Evolutionary conservation across 2,888 invertebrate species (phyloP).

Genomic region (Podotricha telesiphe): DNA sequence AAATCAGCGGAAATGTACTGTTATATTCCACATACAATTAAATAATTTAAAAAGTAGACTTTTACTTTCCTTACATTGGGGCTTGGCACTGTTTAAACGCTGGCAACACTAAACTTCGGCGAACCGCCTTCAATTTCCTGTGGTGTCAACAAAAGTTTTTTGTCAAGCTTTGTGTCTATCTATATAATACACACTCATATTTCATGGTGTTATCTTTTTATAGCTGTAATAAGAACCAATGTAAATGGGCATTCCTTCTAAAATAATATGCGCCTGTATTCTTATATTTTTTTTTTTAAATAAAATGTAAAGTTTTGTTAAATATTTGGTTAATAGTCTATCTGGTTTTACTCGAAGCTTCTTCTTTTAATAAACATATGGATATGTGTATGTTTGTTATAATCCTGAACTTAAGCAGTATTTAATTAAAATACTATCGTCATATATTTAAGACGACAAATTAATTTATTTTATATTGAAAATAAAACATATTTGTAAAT

Average conservation of each 20-base stretch:
- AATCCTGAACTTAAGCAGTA: too few species aligned
- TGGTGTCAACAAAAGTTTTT: conserved; percentile 53
- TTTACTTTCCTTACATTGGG: not conserved
- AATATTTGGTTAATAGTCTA: not conserved
- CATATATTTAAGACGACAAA: too few species aligned
- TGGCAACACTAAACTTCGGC: conserved; percentile 50
- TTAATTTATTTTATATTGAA: too few species aligned
- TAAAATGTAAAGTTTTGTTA: not conserved
- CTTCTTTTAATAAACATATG: too few species aligned
- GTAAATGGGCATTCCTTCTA: conserved; percentile 14
- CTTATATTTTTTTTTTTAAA: not conserved
- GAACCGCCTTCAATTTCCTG: conserved; percentile 47
- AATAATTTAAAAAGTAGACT: not conserved
- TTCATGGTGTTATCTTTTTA: conserved; percentile 29
- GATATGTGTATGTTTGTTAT: too few species aligned
- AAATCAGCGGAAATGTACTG: not conserved
- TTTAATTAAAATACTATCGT: too few species aligned
- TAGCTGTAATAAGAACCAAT: conserved; percentile 28
- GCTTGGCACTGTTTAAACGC: conserved; percentile 6
- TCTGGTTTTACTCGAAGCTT: too few species aligned
- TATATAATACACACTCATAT: conserved; percentile 24
- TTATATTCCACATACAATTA: not conserved
- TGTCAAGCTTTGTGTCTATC: conserved; percentile 44
- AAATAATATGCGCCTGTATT: not conserved
- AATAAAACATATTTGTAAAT: too few species aligned